A percentile compares a stretch with the other conserved stretches of the same genome.
These are phyloP conservation scores for Polyergus mexicanus DNA, from an alignment of 1,140 invertebrate genomes.

Conservation along the genomic window DNA sequence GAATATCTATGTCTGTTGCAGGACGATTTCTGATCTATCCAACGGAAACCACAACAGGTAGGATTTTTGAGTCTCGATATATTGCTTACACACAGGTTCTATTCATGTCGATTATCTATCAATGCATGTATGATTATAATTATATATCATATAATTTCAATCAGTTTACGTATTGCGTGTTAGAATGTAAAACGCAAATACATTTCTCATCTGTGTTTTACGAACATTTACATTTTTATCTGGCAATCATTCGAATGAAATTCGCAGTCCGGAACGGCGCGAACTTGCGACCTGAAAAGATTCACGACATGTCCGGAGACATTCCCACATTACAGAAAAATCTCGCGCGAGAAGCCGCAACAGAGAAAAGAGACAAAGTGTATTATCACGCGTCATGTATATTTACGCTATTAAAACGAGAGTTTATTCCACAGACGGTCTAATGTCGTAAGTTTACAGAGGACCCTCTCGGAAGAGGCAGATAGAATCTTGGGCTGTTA, in stretches of 20 bases:
- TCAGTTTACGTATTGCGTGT: not conserved
- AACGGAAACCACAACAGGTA: conserved; percentile 73
- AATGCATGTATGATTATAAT: not conserved
- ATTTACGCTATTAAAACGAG: conserved; percentile 51
- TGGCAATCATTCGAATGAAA: not conserved
- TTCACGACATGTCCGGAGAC: not conserved
- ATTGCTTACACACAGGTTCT: not conserved
- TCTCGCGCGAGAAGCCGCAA: not conserved
- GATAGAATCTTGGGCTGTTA: conserved; percentile 43
- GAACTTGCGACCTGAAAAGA: conserved; percentile 14
- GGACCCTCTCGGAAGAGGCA: not conserved
- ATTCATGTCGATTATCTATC: not conserved
- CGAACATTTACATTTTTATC: not conserved
- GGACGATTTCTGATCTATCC: conserved; percentile 77
- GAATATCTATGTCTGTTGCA: conserved; percentile 73
- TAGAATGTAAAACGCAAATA: not conserved
- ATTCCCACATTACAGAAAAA: conserved; percentile 10
- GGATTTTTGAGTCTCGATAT: conserved; percentile 40
- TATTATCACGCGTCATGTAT: conserved; percentile 57
- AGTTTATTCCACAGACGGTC: conserved; percentile 60
- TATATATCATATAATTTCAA: not conserved
- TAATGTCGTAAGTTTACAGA: conserved; percentile 63
- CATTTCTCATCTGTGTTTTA: not conserved
- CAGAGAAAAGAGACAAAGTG: conserved; percentile 30
- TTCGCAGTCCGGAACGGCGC: not conserved